These are phyloP conservation scores for Pachycephala philippinensis DNA, from an alignment of 2,113 vertebrate species.

Conservation along the genomic window DNA sequence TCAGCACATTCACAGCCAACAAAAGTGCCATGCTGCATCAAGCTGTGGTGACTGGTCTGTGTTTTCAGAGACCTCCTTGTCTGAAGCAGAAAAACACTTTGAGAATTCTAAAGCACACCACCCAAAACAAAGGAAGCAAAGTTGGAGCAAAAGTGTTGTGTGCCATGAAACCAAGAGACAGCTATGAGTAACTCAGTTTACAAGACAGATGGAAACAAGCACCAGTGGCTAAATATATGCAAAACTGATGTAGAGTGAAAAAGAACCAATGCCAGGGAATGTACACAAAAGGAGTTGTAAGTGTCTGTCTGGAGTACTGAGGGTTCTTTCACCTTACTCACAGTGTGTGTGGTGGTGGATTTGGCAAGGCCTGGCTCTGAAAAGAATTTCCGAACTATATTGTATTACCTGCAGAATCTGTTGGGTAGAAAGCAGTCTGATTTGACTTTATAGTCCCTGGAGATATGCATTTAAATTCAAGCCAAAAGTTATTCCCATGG, in stretches of 20 bases:
- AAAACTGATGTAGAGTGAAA: background rate
- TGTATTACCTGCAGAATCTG: background rate
- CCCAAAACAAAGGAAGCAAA: background rate
- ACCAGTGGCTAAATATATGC: background rate
- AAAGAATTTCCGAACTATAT: background rate
- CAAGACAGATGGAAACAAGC: background rate
- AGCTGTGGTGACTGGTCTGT: background rate
- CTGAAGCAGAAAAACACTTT: background rate
- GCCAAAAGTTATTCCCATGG: background rate
- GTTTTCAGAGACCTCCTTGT: background rate
- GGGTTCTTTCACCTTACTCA: background rate
- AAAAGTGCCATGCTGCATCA: background rate
- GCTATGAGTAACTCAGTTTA: background rate
- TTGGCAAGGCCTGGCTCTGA: background rate
- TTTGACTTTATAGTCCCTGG: background rate
- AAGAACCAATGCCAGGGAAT: background rate
- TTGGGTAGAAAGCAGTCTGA: background rate
- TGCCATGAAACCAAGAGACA: background rate
- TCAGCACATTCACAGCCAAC: background rate
- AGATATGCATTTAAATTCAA: slow-evolving; percentile 17
- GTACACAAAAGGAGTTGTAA: background rate
- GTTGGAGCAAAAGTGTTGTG: background rate
- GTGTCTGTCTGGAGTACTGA: background rate
- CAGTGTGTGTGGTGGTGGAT: background rate
- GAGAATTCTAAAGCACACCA: background rate